Conservation (phyloP, 2,797 vertebrate species). For the Amblyraja radiata region DNA sequence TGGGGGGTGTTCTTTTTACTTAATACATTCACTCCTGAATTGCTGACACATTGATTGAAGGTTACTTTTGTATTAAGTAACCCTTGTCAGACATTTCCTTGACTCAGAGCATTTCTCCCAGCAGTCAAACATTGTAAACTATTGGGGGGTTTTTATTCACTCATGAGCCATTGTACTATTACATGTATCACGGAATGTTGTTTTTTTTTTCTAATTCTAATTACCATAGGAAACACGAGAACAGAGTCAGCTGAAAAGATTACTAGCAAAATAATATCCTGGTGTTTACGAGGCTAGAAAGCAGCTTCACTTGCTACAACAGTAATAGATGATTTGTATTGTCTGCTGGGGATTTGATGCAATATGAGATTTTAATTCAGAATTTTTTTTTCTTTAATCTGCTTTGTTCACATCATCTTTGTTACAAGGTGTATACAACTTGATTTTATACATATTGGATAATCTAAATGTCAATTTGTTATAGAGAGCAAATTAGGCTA, state of each 20-base stretch:
- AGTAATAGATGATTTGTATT: not conserved
- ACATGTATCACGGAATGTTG: not conserved
- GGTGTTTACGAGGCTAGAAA: not conserved
- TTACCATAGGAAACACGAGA: not conserved
- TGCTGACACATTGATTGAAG: slow-evolving; percentile 20
- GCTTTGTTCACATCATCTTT: not conserved
- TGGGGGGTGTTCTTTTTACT: not conserved
- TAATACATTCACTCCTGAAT: not conserved
- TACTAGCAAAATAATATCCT: not conserved
- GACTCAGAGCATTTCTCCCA: not conserved
- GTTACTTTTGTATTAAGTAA: not conserved
- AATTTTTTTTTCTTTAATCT: not conserved
- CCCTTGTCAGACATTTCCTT: not conserved
- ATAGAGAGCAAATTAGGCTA: not conserved
- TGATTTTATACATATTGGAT: not conserved
- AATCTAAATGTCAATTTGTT: not conserved
- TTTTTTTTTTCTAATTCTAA: not conserved
- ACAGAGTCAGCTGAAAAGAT: not conserved
- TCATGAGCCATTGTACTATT: not conserved
- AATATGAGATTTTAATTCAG: not conserved
- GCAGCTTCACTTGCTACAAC: not conserved
- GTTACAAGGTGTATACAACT: not conserved
- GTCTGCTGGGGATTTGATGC: not conserved
- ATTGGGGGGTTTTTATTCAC: not conserved
- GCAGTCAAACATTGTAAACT: not conserved